Evolutionary conservation across 2,888 invertebrate species (phyloP), one percentile per base, ranked within the genome.

Genomic region (Pterobdella sp.): DNA sequence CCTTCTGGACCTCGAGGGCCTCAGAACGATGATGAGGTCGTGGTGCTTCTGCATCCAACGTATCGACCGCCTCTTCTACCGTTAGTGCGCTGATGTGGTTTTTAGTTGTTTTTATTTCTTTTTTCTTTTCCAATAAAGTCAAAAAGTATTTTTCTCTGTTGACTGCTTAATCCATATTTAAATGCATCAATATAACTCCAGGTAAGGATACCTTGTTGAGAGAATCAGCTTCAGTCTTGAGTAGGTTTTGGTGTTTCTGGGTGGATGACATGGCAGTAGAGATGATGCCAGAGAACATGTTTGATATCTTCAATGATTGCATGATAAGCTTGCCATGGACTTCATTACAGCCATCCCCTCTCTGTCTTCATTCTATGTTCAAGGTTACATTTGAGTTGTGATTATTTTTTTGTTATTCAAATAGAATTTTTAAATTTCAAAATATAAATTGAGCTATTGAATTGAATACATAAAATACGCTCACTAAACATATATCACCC

Each of bases 291-390:
- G 87, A 89, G 77, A 87, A 89, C 78, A 85, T 91, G 64, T 82
- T 89, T 34, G 85, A 75, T 26, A 77, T 80, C 31, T 86, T 90
- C 56, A 90, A 91, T 79, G 86, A 87, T 64, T 87, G 88, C 72
- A 86, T 91, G 73, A 82, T 87, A 0, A 84, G 86, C 67, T 82
- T 91, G 70, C 89, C 90, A 3, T 91, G 91, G 91, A 86, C 88
- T 68, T 86, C 87, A 76, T 89, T 91, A 79, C 87, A 87, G 81
- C 91, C 91, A 0, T 86, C 87, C 22, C 81, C 88, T 26, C 83
- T 84, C 49, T 89, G 91, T 79, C 84, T 91, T 31, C 89, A 90
- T 75, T 86, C 88, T 32, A 88, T 91, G 87, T 35, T 74, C 18
- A 63, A 70, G 86, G 76, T 73, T 42, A 49, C 67, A 67, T 14